Evolutionary conservation across 2,888 invertebrate genomes (phyloP), one percentile per base, ranked within the genome.

Genomic region (Mesoligia furuncula): DNA sequence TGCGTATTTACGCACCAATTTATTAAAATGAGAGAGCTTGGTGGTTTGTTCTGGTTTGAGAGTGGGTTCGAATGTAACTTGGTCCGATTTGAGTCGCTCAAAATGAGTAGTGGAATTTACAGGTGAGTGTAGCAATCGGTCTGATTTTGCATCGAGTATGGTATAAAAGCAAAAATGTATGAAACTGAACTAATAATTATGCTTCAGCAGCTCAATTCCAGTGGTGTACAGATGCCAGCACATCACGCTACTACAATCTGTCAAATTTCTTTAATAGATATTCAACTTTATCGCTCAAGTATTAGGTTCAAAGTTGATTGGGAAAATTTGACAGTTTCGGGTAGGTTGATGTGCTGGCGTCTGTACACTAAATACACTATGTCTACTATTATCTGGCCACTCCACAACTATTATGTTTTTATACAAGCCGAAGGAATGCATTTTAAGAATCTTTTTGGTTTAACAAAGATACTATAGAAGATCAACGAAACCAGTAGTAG

Each of bases 1-100:
- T 78, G 27, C 54, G 39, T 74, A 48, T 27, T 45, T 69, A 80
- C 82, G 36, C 73, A 59, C 27, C 6, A 54, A 76, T 71, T 71
- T 83, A 80, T 79, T 73, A n/a, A 61, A 72, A 61, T 54, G 27
- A n/a, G 39, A 45, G 15, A n/a, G 24, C 24, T 27, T 39, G 0
- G 45, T 15, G 64, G 54, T 20, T 36, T n/a, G 65, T 11, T 75
- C 36, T 31, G 57, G 39, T 66, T 65, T 51, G n/a, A 57, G 24
- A 65, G 13, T 31, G 27, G 9, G 31, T n/a, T 51, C 5, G 8
- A 73, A 59, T 1, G 20, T 42, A 24, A 17, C 31, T n/a, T 2
- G 0, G 11, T 0, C 15, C 31, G 48, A 39, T 77, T 62, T 70
- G 9, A 13, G 15, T 42, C 3, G 11, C 2, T 51, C 42, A 42